phyloP scores from a whole-genome alignment of 2,113 vertebrate species.

The Martes martes region DNA sequence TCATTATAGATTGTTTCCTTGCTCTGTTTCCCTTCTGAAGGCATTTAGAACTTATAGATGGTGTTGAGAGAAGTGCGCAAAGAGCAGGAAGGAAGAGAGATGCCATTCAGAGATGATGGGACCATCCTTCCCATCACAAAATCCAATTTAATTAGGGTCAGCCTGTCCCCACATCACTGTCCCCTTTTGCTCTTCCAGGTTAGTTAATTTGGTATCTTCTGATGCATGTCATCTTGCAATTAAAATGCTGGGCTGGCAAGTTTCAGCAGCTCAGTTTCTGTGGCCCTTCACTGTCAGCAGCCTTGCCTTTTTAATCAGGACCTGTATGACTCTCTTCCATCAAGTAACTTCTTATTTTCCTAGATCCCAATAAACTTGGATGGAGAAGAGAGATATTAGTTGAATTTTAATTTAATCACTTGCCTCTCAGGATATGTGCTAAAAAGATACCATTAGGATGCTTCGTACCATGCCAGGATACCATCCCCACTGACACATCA shows the following conservation, averaged over 20 bases:
- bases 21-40: conserved; percentile 2
- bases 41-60: neutral
- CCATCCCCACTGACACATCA: neutral
- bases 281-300: conserved; percentile 45
- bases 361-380: conserved; percentile 43
- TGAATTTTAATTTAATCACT: conserved; percentile 70
- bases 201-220: conserved; percentile 65
- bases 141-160: conserved; percentile 64
- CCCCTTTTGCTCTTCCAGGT: conserved; percentile 33
- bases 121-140: neutral
- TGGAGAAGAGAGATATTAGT: conserved; percentile 52
- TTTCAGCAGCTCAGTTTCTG: conserved; percentile 44
- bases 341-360: conserved; percentile 49
- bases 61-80: neutral
- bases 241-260: conserved; percentile 52
- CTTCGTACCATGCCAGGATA: neutral
- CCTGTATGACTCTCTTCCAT: conserved; percentile 38
- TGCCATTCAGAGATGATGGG: neutral
- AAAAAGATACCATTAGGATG: neutral
- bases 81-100: neutral
- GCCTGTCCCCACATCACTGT: neutral
- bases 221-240: conserved; percentile 68
- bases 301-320: conserved; percentile 66
- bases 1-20: neutral
- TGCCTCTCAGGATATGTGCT: conserved; percentile 35